phyloP scores from a whole-genome alignment of 2,113 vertebrate species.

The Tylochromis polylepis region DNA sequence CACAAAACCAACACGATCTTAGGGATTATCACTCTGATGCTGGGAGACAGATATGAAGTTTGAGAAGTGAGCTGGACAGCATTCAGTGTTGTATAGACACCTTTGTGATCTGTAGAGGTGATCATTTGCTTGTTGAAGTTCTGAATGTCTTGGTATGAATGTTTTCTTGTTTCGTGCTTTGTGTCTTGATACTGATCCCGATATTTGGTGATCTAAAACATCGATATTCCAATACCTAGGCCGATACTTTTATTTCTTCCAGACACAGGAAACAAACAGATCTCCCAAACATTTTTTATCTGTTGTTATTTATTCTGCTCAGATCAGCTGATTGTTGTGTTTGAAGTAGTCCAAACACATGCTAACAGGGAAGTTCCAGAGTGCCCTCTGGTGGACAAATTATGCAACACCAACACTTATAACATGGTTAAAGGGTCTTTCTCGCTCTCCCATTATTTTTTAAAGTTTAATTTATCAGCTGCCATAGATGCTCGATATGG shows the following conservation, averaged over 20 bases:
- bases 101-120: not conserved
- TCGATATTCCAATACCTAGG: not conserved
- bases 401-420: not conserved
- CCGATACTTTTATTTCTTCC: not conserved
- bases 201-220: not conserved
- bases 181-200: not conserved
- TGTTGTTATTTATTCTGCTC: not conserved
- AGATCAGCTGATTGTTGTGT: not conserved
- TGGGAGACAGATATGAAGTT: not conserved
- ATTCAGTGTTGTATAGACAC: not conserved
- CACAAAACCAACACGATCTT: conserved; percentile 9
- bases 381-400: not conserved
- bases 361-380: not conserved
- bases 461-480: not conserved
- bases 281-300: not conserved
- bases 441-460: not conserved
- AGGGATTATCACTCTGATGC: conserved; percentile 17
- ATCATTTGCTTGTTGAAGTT: not conserved
- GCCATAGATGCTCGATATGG: not conserved
- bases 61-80: not conserved
- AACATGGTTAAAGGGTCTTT: not conserved
- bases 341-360: not conserved
- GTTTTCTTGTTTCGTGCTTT: not conserved
- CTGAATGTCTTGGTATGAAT: too few relatives aligned
- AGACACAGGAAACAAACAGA: not conserved